Evolutionary conservation across 2,797 vertebrate genomes (phyloP).

Genomic region (Cetoscarus ocellatus): DNA sequence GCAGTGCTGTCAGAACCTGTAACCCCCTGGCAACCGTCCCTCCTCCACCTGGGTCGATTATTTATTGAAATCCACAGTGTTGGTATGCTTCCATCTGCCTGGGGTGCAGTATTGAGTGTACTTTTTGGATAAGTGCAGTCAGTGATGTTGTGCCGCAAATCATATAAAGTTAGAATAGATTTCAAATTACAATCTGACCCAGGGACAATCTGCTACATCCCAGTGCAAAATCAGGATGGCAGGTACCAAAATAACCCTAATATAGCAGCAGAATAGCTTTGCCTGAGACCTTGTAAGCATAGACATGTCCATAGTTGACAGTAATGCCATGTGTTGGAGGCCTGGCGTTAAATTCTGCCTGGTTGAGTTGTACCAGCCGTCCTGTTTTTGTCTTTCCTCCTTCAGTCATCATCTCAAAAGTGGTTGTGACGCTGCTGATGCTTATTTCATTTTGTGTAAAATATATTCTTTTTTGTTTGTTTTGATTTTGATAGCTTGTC

Average conservation of each 20-base stretch:
- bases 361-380: conserved; percentile 70
- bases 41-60: conserved; percentile 73
- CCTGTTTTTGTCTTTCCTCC: conserved; percentile 69
- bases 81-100: conserved; percentile 59
- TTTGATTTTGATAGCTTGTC: conserved; percentile 86
- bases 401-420: conserved; percentile 79
- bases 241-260: conserved; percentile 50
- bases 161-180: conserved; percentile 63
- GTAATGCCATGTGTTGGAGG: conserved; percentile 40
- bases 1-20: conserved; percentile 99
- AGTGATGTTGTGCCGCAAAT: conserved; percentile 39
- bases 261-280: conserved; percentile 51
- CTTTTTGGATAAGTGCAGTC: conserved; percentile 61
- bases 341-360: conserved; percentile 34
- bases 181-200: conserved; percentile 76
- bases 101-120: conserved; percentile 57
- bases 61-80: conserved; percentile 72
- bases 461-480: conserved; percentile 72
- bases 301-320: conserved; percentile 42
- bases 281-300: conserved; percentile 46
- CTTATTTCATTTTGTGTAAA: conserved; percentile 82
- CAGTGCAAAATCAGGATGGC: conserved; percentile 74
- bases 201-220: conserved; percentile 64
- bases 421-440: conserved; percentile 77
- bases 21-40: conserved; percentile 78